Base-by-base conservation (phyloP, 2,888 invertebrate genomes). In the Lymantria dispar region DNA sequence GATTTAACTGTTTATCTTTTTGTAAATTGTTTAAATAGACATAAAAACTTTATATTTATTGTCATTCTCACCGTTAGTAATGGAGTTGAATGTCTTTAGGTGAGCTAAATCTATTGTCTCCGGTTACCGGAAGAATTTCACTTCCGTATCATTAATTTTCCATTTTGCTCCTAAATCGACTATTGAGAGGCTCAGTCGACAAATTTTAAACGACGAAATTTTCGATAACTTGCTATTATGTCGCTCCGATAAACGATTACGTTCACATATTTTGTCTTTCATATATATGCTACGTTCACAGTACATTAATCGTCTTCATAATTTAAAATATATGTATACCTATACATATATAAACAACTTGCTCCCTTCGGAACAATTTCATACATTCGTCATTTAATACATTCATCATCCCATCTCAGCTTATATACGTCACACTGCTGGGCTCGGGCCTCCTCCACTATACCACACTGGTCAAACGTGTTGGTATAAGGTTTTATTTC, bases 61-160 rank as follows among this genome's bases (percentile, higher is more conserved):
- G 5, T 22, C 22, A 22, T 22, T 22, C 22, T 22, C 22, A 22
- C 62, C 57, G 56, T 45, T 64, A 56, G 68, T 64, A 71, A 74
- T 67, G 64, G 64, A 55, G 54, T 58, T 42, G 57, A 69, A 69
- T 64, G 62, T 68, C 74, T 69, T 69, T 68, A 69, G 66, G 71
- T 67, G 67, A 71, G 71, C 73, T 70, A 65, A 72, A 73, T 72
- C 76, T 74, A 76, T 83, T 84, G 83, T 83, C 78, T 81, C 70
- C 68, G 71, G 70, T 76, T 79, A 78, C 79, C 75, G 72, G 64
- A 74, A 76, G 76, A 81, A 80, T 80, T 84, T 86, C 83, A 83
- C 80, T 87, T 85, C 83, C 85, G 76, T 76, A 55, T 76, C 86
- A 86, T 87, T 85, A 85, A 87, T 82, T 87, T 85, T 82, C 84